Base-by-base conservation (phyloP, 23 tunicate species). In the Phallusia fumigata region DNA sequence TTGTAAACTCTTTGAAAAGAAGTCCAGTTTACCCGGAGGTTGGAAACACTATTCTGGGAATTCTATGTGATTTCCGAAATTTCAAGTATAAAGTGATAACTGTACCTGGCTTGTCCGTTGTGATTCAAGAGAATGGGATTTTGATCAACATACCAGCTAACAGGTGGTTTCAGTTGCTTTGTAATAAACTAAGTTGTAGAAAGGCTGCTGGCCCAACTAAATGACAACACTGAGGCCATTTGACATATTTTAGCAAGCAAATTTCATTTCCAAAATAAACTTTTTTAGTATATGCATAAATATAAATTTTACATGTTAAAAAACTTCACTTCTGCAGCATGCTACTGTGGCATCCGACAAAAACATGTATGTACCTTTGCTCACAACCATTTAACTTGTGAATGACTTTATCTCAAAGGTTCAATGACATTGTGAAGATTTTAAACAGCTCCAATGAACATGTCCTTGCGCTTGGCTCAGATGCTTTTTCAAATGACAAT, bases 371-470 rank as follows among this genome's bases (percentile, higher is more conserved):
- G 8, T 2, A 12, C 12, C 16, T 31, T 31, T 32, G 44, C 74
- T 65, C 40, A 11, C 10, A 33, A 8, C 33, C 79, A 30, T 75
- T 75, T 8, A 32, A 31, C 79, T n/a, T 31, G n/a, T n/a, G n/a
- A n/a, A n/a, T n/a, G 34, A 13, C 32, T 19, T 0, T 33, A 40
- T 77, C 31, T 65, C 65, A 0, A 72, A 94, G 98, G 74, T 94
- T 94, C 33, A 30, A 81, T 34, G 98, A 94, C 53, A 83, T 83
- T 2, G 65, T 79, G 75, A 85, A 89, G 75, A 89, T 94, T 32
- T 78, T 94, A 64, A 89, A 89, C 86, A 89, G 98, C 83, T 94
- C 98, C 22, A 94, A 94, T 64, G 98, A 94, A 40, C 92, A 92
- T 64, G 93, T 94, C 6, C 81, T 94, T 22, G 94, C 95, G 21